phyloP scores from a whole-genome alignment of 1,140 invertebrate genomes.

The Nylanderia fulva region DNA sequence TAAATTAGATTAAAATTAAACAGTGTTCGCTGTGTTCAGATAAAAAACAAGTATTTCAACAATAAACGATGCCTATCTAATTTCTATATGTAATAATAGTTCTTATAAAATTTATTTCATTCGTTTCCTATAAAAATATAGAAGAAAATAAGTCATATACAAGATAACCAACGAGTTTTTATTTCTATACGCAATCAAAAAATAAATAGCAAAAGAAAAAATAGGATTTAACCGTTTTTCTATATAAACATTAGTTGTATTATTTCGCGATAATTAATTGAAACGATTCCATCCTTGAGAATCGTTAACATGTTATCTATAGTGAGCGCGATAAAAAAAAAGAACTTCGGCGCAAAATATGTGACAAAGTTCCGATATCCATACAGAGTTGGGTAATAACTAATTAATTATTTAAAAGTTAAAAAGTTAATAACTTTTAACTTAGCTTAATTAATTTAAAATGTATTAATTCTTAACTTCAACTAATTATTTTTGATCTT shows the following conservation, averaged over 20 bases:
- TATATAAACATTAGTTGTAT: no score
- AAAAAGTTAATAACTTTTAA: no score
- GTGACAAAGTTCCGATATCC: neutral
- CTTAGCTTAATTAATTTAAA: no score
- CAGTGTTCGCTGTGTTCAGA: neutral
- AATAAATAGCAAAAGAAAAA: neutral
- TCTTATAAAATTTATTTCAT: slow-evolving; percentile 2
- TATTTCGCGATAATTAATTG: no score
- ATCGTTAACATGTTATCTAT: neutral
- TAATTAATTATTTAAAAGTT: no score
- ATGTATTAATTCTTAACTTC: no score
- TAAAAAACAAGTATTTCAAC: slow-evolving; percentile 18
- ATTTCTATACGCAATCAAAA: neutral
- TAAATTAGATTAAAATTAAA: neutral
- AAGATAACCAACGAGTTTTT: no score
- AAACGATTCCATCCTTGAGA: no score
- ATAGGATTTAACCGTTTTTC: no score
- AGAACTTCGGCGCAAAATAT: no score
- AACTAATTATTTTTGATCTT: no score
- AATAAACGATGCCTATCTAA: neutral
- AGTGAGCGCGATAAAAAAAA: neutral
- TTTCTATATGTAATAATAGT: neutral
- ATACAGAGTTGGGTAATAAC: no score
- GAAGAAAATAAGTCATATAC: neutral
- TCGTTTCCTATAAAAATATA: neutral